Evolutionary conservation across 2,797 vertebrate genomes (phyloP).

Genomic region (Semaprochilodus insignis): DNA sequence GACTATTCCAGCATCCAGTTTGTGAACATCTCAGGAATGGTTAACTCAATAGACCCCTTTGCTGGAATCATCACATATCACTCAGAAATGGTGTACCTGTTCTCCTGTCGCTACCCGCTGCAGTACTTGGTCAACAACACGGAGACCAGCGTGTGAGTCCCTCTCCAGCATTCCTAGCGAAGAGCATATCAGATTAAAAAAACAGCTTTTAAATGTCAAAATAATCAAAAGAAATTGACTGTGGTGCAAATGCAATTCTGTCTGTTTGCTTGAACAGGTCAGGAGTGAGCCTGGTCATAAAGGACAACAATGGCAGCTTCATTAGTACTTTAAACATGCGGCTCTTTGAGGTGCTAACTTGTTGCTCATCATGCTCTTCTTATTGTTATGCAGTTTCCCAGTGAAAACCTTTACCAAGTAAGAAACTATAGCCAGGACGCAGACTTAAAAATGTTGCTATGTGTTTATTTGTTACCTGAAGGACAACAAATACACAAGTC

Average conservation of each 20-base stretch:
- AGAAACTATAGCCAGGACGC: neutral
- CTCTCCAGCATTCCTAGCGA: neutral
- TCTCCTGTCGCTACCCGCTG: constrained; percentile 77
- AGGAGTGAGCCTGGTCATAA: constrained; percentile 70
- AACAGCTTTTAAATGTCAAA: neutral
- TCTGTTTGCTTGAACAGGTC: constrained; percentile 65
- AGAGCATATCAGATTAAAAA: neutral
- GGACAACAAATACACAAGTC: constrained; percentile 65
- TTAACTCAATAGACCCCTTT: constrained; percentile 65
- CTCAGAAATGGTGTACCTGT: constrained; percentile 73
- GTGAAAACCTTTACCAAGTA: neutral
- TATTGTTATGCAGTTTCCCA: neutral
- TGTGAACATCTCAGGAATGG: constrained; percentile 73
- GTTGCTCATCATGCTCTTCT: neutral
- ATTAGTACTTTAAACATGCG: constrained; percentile 75
- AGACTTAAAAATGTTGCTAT: neutral
- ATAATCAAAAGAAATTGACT: neutral
- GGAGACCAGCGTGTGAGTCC: constrained; percentile 74
- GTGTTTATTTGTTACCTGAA: constrained; percentile 44
- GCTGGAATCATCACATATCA: constrained; percentile 71
- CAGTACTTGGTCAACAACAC: constrained; percentile 79
- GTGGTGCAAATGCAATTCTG: neutral
- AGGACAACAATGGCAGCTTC: constrained; percentile 77
- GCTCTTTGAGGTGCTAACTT: constrained; percentile 61
- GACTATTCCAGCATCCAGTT: constrained; percentile 73